Evolutionary conservation across 2,113 vertebrate species (phyloP).

Genomic region (Triplophysa tibetana): DNA sequence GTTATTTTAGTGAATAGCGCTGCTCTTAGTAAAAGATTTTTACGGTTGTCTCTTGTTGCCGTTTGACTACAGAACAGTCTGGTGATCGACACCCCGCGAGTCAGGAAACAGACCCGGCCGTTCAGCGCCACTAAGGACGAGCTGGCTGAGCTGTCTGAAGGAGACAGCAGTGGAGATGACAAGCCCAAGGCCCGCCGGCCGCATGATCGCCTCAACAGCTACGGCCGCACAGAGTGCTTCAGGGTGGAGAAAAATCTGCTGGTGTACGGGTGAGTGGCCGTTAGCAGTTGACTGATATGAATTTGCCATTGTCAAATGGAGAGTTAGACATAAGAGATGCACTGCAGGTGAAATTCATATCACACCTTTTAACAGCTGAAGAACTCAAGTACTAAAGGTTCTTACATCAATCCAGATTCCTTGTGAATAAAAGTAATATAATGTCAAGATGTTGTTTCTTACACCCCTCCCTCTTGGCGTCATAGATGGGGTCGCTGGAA

Average conservation of each 20-base stretch:
- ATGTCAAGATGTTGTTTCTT: not conserved
- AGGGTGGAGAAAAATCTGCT: constrained; percentile 96
- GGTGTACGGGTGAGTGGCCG: constrained; percentile 86
- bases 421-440: not conserved
- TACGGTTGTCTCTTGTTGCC: not conserved
- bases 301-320: not conserved
- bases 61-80: constrained; percentile 86
- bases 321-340: too few relatives aligned
- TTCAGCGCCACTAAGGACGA: constrained; percentile 98
- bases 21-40: constrained; percentile 1
- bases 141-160: constrained; percentile 91
- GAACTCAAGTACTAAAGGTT: too few relatives aligned
- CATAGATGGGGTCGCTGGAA: constrained; percentile 96
- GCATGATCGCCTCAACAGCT: constrained; percentile 87
- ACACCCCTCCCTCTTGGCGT: constrained; percentile 2
- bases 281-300: not conserved
- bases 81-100: constrained; percentile 96
- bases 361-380: too few relatives aligned
- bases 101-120: constrained; percentile 94
- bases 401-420: too few relatives aligned
- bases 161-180: constrained; percentile 90
- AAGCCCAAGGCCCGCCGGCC: constrained; percentile 92
- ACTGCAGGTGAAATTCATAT: too few relatives aligned
- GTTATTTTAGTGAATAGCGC: not conserved
- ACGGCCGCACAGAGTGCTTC: constrained; percentile 96